Percentiles rank a stretch among this genome's conserved stretches.
These are phyloP conservation scores for Cyanoliseus patagonus DNA, from an alignment of 2,113 vertebrate species.

Conservation along the genomic window DNA sequence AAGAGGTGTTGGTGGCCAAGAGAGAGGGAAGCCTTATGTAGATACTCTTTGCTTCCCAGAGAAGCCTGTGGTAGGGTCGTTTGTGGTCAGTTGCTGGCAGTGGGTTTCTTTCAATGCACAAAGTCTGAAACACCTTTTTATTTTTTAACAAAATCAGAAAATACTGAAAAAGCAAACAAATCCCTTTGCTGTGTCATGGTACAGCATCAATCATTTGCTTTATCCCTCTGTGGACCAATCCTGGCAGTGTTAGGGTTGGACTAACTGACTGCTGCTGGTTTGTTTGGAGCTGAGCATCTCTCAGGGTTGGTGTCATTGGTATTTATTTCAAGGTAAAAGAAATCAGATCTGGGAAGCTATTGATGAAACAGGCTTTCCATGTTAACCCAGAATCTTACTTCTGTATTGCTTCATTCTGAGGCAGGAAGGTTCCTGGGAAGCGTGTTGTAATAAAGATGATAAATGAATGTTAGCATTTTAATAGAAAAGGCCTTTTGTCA, in stretches of 20 bases:
- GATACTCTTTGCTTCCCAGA: neutral
- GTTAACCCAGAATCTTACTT: neutral
- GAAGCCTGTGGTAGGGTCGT: neutral
- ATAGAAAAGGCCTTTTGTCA: neutral
- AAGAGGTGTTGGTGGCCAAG: neutral
- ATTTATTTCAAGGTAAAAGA: neutral
- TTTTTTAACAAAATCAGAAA: neutral
- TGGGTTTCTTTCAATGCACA: neutral
- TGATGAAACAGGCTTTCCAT: neutral
- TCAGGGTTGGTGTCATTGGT: neutral
- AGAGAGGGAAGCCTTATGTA: neutral
- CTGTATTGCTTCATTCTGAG: neutral
- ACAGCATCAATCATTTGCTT: neutral
- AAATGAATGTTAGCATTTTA: neutral
- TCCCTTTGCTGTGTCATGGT: neutral
- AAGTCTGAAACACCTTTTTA: neutral
- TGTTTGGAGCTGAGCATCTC: neutral
- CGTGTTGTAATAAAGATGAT: conserved; percentile 12
- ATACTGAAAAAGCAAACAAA: neutral
- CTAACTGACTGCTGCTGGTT: neutral
- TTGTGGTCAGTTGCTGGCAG: neutral
- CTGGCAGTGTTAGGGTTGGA: neutral
- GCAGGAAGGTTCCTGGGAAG: conserved; percentile 1
- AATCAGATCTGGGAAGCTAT: neutral
- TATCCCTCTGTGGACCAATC: neutral